A percentile compares a stretch with the other conserved stretches of the same genome.
These are phyloP conservation scores for Monochamus saltuarius DNA, from an alignment of 1,140 invertebrate genomes.

Conservation along the genomic window DNA sequence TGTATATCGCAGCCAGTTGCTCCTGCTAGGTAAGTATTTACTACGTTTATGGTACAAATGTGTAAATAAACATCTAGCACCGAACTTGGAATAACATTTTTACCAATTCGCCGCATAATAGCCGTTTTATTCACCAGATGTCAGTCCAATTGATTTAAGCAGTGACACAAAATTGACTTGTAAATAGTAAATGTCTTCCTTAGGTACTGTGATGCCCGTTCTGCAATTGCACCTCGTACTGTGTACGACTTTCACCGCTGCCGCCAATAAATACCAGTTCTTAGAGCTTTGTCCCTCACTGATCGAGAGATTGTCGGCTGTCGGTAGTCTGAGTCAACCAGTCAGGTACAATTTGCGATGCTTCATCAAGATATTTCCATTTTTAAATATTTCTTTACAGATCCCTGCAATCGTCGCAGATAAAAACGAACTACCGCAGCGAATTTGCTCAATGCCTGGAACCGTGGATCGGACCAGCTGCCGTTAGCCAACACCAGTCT, in stretches of 20 bases:
- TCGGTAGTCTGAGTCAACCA: constrained; percentile 67
- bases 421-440: constrained; percentile 64
- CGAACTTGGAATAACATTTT: no score
- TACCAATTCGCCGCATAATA: no score
- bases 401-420: constrained; percentile 59
- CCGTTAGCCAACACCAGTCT: constrained; percentile 47
- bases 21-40: constrained; percentile 54
- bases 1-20: constrained; percentile 62
- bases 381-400: constrained; percentile 38
- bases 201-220: constrained; percentile 64
- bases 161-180: neutral
- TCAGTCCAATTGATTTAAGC: neutral
- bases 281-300: constrained; percentile 68
- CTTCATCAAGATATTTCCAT: no score
- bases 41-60: neutral
- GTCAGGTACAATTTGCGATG: constrained; percentile 53
- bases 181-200: constrained; percentile 23
- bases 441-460: constrained; percentile 66
- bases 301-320: constrained; percentile 64
- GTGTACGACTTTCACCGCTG: constrained; percentile 66
- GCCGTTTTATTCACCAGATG: neutral
- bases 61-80: neutral
- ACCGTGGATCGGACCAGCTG: constrained; percentile 58
- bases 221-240: constrained; percentile 67
- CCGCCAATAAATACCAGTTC: constrained; percentile 72